Base-by-base conservation (phyloP, 2,888 invertebrate genomes). In the Diplazon laetatorius region DNA sequence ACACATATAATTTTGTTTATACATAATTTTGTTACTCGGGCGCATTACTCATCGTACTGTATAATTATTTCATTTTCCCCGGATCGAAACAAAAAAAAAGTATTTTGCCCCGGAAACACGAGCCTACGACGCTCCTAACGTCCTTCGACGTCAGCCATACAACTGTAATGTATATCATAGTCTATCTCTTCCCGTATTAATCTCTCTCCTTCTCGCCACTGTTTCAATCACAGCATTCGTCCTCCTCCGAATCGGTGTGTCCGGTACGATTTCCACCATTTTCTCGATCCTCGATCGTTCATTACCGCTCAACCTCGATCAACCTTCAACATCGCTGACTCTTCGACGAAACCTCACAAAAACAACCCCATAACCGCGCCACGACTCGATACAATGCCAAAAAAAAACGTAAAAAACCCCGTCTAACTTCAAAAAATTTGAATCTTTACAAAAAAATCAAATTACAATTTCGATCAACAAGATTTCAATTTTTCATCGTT, bases 141-240 rank as follows among this genome's bases (percentile, higher is more conserved):
- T 71, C 65, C 44, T 37, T 68, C 44, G 73, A 73, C 72, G 57
- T 77, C 73, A 69, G 59, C 78, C 73, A 73, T 73, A 78, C 78
- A 73, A 72, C 30, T 72, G 71, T 60, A 60, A 37, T 76, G 42
- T 68, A 68, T 62, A 63, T 55, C n/a, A 48, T 65, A 16, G 44
- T 42, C 37, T 39, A 55, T 55, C 30, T 35, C 6, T 12, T 20
- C 50, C 22, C 50, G 50, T 48, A 35, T n/a, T 68, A 35, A 55
- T 46, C 50, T 39, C 37, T 25, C 59, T 46, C 74, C 70, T 12
- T 50, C 70, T 60, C 71, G 48, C 68, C 8, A 68, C 39, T 55
- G 48, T 55, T 72, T 68, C 63, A 70, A 78, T 75, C 75, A 78
- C 78, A 78, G 75, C 71, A 78, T 78, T 75, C 60, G 66, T 52